Conservation (phyloP, 2,888 invertebrate species). For the Petrophora chlorosata region DNA sequence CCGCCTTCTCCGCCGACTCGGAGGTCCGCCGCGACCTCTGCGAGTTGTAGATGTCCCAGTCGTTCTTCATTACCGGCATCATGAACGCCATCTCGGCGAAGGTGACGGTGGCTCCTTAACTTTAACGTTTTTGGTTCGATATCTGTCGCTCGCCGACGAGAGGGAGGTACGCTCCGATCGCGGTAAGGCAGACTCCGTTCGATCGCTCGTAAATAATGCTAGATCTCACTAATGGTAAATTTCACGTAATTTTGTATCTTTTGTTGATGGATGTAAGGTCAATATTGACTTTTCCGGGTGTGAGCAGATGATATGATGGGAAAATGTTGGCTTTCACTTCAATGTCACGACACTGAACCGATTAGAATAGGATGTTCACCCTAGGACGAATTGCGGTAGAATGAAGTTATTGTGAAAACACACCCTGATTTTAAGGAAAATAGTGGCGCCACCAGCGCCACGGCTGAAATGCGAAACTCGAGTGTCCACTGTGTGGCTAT, state of each 20-base stretch:
- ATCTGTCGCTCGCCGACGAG: conserved; percentile 49
- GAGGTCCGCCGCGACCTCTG: conserved; percentile 90
- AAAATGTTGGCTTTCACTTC: conserved; percentile 72
- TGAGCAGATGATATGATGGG: conserved; percentile 38
- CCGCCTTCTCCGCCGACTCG: conserved; percentile 83
- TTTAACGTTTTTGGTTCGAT: conserved; percentile 74
- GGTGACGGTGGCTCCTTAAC: conserved; percentile 67
- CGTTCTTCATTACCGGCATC: conserved; percentile 97
- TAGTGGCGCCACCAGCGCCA: conserved; percentile 73
- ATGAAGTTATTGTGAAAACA: conserved; percentile 81
- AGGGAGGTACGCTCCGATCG: conserved; percentile 45
- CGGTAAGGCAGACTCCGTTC: conserved; percentile 49
- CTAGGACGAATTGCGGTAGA: conserved; percentile 78
- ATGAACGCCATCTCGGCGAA: conserved; percentile 93
- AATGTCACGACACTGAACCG: conserved; percentile 67
- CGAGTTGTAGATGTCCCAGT: conserved; percentile 96
- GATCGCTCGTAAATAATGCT: conserved; percentile 30
- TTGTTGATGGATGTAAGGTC: conserved; percentile 37
- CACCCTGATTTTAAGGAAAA: conserved; percentile 81
- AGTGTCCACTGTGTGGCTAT: conserved; percentile 26
- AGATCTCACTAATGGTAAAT: conserved; percentile 41
- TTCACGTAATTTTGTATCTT: conserved; percentile 42
- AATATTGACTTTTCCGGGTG: conserved; percentile 46
- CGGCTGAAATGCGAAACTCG: conserved; percentile 55
- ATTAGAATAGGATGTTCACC: conserved; percentile 72